Conservation (phyloP, 2,888 invertebrate species). For the Leucoma salicis region DNA sequence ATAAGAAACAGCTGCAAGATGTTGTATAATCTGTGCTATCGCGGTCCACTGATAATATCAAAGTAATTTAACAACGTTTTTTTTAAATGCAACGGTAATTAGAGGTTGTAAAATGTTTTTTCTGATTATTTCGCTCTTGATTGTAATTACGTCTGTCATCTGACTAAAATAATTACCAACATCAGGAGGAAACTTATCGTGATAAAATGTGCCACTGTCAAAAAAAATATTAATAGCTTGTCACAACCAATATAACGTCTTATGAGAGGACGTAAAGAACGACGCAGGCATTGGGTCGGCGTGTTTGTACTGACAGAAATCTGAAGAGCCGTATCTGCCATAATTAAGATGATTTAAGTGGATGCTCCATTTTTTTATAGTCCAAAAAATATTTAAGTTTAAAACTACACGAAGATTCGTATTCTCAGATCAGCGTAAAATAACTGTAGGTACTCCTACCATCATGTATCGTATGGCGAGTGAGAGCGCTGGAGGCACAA, state of each 20-base stretch:
- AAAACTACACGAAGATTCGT: too few species aligned
- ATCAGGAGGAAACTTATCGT: conserved; percentile 29
- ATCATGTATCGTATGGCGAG: too few species aligned
- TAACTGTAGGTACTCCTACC: too few species aligned
- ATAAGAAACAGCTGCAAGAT: conserved; percentile 65
- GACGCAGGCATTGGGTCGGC: conserved; percentile 7
- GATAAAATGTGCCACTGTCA: conserved; percentile 23
- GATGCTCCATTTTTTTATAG: too few species aligned
- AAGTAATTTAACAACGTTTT: conserved; percentile 15
- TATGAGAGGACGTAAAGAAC: conserved; percentile 15
- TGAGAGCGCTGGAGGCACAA: too few species aligned
- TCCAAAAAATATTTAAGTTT: too few species aligned
- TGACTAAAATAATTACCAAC: conserved; percentile 28
- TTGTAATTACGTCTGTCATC: conserved; percentile 33
- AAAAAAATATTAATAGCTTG: conserved; percentile 32
- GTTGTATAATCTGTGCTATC: conserved; percentile 38
- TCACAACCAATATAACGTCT: conserved; percentile 16
- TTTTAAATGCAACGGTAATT: conserved; percentile 28
- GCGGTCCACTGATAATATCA: conserved; percentile 28
- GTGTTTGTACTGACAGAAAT: conserved; percentile 7
- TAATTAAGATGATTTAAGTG: conserved; percentile 1
- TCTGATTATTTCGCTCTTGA: conserved; percentile 25
- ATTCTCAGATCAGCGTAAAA: too few species aligned
- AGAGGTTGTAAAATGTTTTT: conserved; percentile 27
- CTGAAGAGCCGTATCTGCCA: neutral